phyloP scores from a whole-genome alignment of 2,888 invertebrate species.

The Diarsia dahlii region DNA sequence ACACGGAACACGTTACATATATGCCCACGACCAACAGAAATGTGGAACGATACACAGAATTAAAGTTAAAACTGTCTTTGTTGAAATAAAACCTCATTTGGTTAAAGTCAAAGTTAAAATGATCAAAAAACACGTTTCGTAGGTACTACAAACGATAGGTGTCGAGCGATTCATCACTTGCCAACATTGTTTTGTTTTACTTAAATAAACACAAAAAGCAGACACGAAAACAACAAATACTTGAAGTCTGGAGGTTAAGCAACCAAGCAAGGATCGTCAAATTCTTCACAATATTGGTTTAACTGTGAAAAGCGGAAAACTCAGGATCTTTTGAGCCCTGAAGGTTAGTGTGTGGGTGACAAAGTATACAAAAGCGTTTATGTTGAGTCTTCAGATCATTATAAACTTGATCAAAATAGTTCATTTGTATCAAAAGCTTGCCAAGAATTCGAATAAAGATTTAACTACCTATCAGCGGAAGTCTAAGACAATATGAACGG shows the following conservation, averaged over 20 bases:
- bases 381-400: slow-evolving; percentile 40
- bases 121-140: neutral
- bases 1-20: slow-evolving; percentile 73
- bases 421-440: slow-evolving; percentile 41
- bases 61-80: slow-evolving; percentile 48
- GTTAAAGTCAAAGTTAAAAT: neutral
- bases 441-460: slow-evolving; percentile 53
- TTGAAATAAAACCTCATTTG: slow-evolving; percentile 22
- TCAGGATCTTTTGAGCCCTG: neutral
- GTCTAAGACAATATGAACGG: slow-evolving; percentile 25
- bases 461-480: slow-evolving; percentile 18
- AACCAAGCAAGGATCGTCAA: slow-evolving; percentile 8
- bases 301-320: slow-evolving; percentile 6
- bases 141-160: neutral
- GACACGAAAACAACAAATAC: slow-evolving; percentile 28
- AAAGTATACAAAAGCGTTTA: slow-evolving; percentile 19
- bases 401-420: slow-evolving; percentile 40
- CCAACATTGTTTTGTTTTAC: slow-evolving; percentile 8
- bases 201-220: slow-evolving; percentile 21
- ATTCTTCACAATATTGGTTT: slow-evolving; percentile 25
- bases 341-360: slow-evolving; percentile 10
- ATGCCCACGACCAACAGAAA: slow-evolving; percentile 64
- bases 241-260: slow-evolving; percentile 33
- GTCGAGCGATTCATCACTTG: slow-evolving; percentile 1
- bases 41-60: slow-evolving; percentile 59